phyloP scores from a whole-genome alignment of 1,140 invertebrate species.

The Caenorhabditis latens region DNA sequence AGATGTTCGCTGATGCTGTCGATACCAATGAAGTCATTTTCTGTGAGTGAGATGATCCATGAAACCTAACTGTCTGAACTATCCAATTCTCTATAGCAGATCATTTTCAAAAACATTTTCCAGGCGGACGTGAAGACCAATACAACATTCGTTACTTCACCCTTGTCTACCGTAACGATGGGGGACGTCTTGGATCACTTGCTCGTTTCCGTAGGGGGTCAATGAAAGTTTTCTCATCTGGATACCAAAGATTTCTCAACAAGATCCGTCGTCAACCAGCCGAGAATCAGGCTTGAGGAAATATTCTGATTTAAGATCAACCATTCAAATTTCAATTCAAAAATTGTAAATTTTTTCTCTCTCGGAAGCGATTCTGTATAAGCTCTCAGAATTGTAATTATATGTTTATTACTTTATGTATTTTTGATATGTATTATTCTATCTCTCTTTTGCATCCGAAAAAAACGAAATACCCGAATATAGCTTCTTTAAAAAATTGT shows the following conservation, averaged over 20 bases:
- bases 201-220: not conserved
- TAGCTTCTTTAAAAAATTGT: too few relatives aligned
- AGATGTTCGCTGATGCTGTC: not conserved
- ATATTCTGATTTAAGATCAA: too few relatives aligned
- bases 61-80: not conserved
- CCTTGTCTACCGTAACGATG: not conserved
- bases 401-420: not conserved
- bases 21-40: slow-evolving; percentile 12
- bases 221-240: not conserved
- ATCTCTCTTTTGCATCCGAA: too few relatives aligned
- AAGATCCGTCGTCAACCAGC: not conserved
- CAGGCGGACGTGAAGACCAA: not conserved
- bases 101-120: not conserved
- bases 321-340: too few relatives aligned
- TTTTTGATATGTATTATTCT: too few relatives aligned
- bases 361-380: not conserved
- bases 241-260: not conserved
- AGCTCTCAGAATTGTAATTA: not conserved
- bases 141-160: not conserved
- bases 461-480: too few relatives aligned
- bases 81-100: not conserved
- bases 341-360: not conserved
- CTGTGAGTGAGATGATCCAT: not conserved
- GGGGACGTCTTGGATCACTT: not conserved
- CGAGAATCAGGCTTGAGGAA: too few relatives aligned